Evolutionary conservation across 2,113 vertebrate species (phyloP).

Genomic region (Oryzias woworae): DNA sequence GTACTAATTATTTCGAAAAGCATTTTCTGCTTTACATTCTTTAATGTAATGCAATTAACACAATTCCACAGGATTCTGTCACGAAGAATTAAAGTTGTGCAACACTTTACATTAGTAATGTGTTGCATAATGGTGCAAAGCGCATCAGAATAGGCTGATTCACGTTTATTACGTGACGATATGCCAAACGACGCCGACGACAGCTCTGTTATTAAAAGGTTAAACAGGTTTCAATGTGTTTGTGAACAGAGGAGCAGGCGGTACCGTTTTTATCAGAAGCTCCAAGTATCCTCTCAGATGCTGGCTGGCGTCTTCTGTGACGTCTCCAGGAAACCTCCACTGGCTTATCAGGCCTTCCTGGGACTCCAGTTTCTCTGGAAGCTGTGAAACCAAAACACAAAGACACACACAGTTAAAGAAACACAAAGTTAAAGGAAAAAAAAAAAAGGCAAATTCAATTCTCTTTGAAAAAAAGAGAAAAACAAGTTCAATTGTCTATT

Average conservation of each 20-base stretch:
- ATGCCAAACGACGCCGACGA: too few relatives aligned
- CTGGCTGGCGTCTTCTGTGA: constrained; percentile 54
- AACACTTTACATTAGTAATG: too few relatives aligned
- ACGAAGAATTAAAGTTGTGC: too few relatives aligned
- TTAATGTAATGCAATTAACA: too few relatives aligned
- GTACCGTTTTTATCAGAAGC: constrained; percentile 86
- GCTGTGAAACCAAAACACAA: constrained; percentile 68
- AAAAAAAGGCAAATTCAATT: not conserved
- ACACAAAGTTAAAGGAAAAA: not conserved
- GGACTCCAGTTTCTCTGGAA: constrained; percentile 82
- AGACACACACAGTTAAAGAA: constrained; percentile 12
- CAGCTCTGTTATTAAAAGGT: constrained; percentile 8
- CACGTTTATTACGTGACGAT: too few relatives aligned
- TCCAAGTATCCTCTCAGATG: constrained; percentile 80
- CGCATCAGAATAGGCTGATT: too few relatives aligned
- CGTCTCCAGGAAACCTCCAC: constrained; percentile 83
- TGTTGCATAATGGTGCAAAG: too few relatives aligned
- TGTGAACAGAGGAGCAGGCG: constrained; percentile 4
- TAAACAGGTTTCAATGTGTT: constrained; percentile 6
- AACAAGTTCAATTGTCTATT: not conserved
- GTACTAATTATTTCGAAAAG: too few relatives aligned
- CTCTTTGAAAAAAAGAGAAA: not conserved
- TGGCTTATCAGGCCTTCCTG: constrained; percentile 83
- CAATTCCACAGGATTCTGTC: too few relatives aligned
- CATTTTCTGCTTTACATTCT: too few relatives aligned